Evolutionary conservation across 1,140 invertebrate genomes (phyloP), one percentile per base, ranked within the genome.

Genomic region (Drosophila yakuba): DNA sequence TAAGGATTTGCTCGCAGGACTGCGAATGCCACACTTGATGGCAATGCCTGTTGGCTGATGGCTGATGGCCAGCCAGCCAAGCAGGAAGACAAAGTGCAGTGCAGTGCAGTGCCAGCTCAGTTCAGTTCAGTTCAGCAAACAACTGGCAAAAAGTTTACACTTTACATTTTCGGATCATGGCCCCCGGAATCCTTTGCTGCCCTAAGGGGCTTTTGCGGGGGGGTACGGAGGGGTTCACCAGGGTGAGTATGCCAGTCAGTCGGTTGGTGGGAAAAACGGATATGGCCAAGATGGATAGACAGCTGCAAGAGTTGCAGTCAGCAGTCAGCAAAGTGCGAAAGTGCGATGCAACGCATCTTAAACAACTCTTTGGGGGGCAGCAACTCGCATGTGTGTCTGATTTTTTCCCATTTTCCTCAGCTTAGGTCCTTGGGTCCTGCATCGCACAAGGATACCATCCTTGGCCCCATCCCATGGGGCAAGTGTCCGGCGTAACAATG

Each of bases 101-200:
- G 62, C 56, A 17, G 17, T 17, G 17, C 17, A 76, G n/a, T 59
- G 57, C 44, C 52, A 63, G 52, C 56, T 32, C 32, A 78, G 58
- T 71, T 55, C 56, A 76, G n/a, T 58, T 45, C 44, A 57, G 52
- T 60, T 58, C 59, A 66, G 57, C 63, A 82, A 75, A 78, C 68
- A 78, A 74, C 82, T 78, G 78, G 75, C 78, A 82, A 69, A 88
- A 88, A 86, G 66, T 74, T 80, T 88, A 85, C 83, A 82, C 60
- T 78, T 69, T 81, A 82, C 64, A 82, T 72, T 83, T 63, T 78
- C 55, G 74, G 71, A 58, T 74, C 47, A 32, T 59, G 61, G 60
- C 56, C 58, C 43, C 15, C 28, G 4, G 17, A 32, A 61, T 55
- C 51, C 64, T 20, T 12, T 17, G 56, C 45, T 14, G 15, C 45